Conservation (phyloP, 2,113 vertebrate species). For the Pao palembangensis region DNA sequence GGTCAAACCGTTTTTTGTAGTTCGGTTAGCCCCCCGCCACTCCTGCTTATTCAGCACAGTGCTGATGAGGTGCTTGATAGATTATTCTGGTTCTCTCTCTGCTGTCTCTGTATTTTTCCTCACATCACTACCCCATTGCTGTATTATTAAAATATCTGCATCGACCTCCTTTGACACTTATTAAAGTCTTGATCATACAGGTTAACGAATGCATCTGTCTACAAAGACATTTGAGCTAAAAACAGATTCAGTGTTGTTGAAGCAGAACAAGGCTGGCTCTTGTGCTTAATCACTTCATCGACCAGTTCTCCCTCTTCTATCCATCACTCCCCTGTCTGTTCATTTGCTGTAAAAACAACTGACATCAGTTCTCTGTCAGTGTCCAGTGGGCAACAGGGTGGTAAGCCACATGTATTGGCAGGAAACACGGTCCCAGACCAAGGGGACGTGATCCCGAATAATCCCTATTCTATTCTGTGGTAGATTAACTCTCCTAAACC, state of each 20-base stretch:
- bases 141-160: background rate
- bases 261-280: background rate
- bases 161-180: background rate
- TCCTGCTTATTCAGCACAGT: conserved; percentile 56
- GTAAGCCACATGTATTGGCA: conserved; percentile 44
- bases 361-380: conserved; percentile 61
- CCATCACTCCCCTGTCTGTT: conserved; percentile 13
- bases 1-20: conserved; percentile 16
- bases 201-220: background rate
- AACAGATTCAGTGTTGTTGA: background rate
- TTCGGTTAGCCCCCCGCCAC: conserved; percentile 10
- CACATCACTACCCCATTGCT: background rate
- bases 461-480: conserved; percentile 71
- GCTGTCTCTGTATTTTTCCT: background rate
- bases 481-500: conserved; percentile 74
- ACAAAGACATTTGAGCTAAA: background rate
- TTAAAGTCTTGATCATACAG: too few relatives aligned
- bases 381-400: conserved; percentile 49
- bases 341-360: conserved; percentile 62
- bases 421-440: conserved; percentile 33
- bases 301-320: conserved; percentile 15
- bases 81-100: conserved; percentile 28
- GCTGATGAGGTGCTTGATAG: conserved; percentile 18
- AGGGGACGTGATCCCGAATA: conserved; percentile 54
- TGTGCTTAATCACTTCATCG: conserved; percentile 20